phyloP scores from a whole-genome alignment of 2,113 vertebrate species.

The Pteruthius melanotis region DNA sequence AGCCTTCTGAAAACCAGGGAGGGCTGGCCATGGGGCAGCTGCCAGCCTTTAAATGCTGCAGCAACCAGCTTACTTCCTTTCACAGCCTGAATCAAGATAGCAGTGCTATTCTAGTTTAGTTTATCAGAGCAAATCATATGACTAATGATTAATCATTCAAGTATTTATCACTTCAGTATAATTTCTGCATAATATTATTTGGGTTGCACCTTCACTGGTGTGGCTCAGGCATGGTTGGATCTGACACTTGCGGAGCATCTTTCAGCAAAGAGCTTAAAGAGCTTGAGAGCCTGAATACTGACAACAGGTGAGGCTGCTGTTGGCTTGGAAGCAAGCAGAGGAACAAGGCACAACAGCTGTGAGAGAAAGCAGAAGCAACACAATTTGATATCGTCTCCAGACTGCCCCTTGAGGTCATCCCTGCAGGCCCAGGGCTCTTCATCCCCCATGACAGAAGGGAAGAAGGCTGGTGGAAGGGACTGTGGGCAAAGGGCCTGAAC shows the following conservation, averaged over 20 bases:
- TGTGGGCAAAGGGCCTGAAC: neutral
- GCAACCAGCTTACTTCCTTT: neutral
- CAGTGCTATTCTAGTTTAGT: neutral
- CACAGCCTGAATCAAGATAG: neutral
- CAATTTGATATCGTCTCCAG: neutral
- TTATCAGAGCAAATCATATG: neutral
- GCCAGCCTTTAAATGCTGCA: neutral
- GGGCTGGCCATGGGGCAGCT: neutral
- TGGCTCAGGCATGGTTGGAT: neutral
- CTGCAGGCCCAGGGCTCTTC: neutral
- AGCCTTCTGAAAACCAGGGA: neutral
- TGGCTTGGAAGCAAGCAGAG: neutral
- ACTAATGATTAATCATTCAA: constrained; percentile 12
- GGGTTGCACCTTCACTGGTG: neutral
- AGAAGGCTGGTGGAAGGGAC: neutral
- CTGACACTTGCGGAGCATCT: constrained; percentile 7
- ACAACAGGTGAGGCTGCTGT: constrained; percentile 16
- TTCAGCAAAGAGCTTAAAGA: constrained; percentile 47
- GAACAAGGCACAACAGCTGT: constrained; percentile 22
- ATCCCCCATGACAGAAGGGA: neutral
- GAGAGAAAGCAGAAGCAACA: constrained; percentile 26
- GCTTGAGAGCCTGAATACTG: constrained; percentile 7
- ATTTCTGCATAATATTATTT: constrained; percentile 1
- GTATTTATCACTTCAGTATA: constrained; percentile 4
- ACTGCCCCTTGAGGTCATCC: neutral